These are phyloP conservation scores for Microtus montanus DNA, from an alignment of 2,113 vertebrate species.

Conservation along the genomic window DNA sequence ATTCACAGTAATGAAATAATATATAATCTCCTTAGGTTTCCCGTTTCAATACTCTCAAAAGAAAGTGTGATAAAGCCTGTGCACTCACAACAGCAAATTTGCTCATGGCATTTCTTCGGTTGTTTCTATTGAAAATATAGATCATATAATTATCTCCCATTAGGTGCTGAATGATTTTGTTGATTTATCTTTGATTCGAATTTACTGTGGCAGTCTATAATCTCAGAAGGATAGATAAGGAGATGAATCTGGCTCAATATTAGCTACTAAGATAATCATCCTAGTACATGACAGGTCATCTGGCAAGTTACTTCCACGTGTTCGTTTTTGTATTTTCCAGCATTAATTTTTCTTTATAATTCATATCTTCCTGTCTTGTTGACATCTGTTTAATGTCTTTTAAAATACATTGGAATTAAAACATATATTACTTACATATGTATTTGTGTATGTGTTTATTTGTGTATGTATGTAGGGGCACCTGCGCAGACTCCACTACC, in stretches of 20 bases:
- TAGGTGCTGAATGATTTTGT: not conserved
- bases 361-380: not conserved
- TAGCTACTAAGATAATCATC: constrained; percentile 39
- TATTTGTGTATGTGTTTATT: not conserved
- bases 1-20: not conserved
- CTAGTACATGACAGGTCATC: not conserved
- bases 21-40: not conserved
- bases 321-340: not conserved
- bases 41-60: not conserved
- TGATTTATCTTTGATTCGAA: constrained; percentile 5
- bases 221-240: constrained; percentile 63
- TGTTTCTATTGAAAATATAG: constrained; percentile 54
- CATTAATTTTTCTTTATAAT: not conserved
- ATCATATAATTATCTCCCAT: constrained; percentile 62
- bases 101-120: constrained; percentile 50
- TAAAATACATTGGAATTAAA: not conserved
- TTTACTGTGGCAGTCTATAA: constrained; percentile 70
- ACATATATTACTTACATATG: not conserved
- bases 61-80: constrained; percentile 40
- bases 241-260: constrained; percentile 68
- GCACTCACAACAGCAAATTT: constrained; percentile 22
- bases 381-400: not conserved
- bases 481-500: too few relatives aligned
- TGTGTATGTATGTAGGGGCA: not conserved
- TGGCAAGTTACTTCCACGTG: not conserved